Evolutionary conservation across 2,113 vertebrate species (phyloP), one percentile per base, ranked within the genome.

Genomic region (Neolamprologus kungweensis): DNA sequence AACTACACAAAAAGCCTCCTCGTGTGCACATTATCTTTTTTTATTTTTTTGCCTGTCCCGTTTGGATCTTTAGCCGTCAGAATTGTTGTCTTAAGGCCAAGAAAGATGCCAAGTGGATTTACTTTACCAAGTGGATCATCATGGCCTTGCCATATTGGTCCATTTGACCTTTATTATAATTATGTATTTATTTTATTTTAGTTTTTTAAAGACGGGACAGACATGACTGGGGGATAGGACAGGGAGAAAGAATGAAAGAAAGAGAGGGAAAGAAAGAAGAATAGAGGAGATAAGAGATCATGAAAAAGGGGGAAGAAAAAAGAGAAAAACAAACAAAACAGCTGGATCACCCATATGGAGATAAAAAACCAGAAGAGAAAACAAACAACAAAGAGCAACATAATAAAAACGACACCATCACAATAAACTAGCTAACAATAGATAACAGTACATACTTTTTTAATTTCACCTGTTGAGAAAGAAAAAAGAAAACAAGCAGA

Each of bases 271-370:
- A 42, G 11, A 12, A 5, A 40, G 3, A 0, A 26, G 1, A 12
- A 5, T 1, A 40, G 37, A 11, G 10, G 5, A 0, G 5, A 12
- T 5, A 42, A 3, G 5, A 42, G 40, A 40, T 0, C 1, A 1
- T 5, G 40, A 40, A 5, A 3, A 40, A 40, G 2, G 37, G 40
- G 40, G 1, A 40, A 12, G 5, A 40, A 40, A 40, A 11, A 40
- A 10, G 3, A 10, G 9, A 37, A 10, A 37, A 37, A 10, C 11
- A 40, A 40, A 40, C 10, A 40, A 40, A 40, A 40, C 37, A 40
- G 0, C 37, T 40, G 37, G 37, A 40, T 40, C 37, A 11, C 2
- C 37, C 0, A 1, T 10, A 37, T 37, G 9, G 9, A 37, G 35
- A 37, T 4, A 33, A 33, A 33, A 9, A 35, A 28, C 2, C 28